A percentile compares a stretch with the other conserved stretches of the same genome.
These are phyloP conservation scores for Aphelinus atriplicis DNA, from an alignment of 1,140 invertebrate species.

Conservation along the genomic window DNA sequence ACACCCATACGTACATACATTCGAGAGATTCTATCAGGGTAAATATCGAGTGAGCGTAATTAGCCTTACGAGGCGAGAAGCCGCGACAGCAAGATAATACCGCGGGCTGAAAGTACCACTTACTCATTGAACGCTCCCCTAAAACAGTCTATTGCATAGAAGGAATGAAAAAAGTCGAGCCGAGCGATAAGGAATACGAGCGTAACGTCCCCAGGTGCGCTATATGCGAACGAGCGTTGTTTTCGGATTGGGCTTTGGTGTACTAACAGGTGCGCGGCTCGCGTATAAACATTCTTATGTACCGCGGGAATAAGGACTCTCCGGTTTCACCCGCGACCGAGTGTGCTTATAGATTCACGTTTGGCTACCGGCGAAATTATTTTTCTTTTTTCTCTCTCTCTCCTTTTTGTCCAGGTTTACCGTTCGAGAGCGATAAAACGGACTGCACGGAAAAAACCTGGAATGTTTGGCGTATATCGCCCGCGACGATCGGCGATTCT, in stretches of 20 bases:
- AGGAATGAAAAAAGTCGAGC: not conserved
- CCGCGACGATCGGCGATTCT: slow-evolving; percentile 9
- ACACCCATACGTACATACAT: slow-evolving; percentile 35
- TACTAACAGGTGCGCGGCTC: not conserved
- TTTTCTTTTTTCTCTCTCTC: not conserved
- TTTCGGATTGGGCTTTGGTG: slow-evolving; percentile 22
- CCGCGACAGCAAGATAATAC: slow-evolving; percentile 22
- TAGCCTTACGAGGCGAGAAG: slow-evolving; percentile 39
- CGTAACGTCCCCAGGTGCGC: not conserved
- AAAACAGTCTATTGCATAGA: not conserved
- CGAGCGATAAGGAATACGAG: slow-evolving; percentile 19
- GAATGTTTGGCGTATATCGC: slow-evolving; percentile 32
- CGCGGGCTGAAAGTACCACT: slow-evolving; percentile 11
- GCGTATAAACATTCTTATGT: slow-evolving; percentile 23
- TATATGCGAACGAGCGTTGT: slow-evolving; percentile 1
- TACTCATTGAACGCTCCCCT: slow-evolving; percentile 17
- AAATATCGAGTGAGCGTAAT: slow-evolving; percentile 60
- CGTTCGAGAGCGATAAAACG: slow-evolving; percentile 28
- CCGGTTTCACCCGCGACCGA: slow-evolving; percentile 4
- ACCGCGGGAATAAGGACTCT: slow-evolving; percentile 26
- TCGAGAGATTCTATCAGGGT: slow-evolving; percentile 50
- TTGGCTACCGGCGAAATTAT: not conserved
- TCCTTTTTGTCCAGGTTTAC: slow-evolving; percentile 16
- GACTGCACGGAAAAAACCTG: slow-evolving; percentile 6
- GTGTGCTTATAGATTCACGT: not conserved